Conservation (phyloP, 1,140 invertebrate genomes). For the Drosophila prosaltans region DNA sequence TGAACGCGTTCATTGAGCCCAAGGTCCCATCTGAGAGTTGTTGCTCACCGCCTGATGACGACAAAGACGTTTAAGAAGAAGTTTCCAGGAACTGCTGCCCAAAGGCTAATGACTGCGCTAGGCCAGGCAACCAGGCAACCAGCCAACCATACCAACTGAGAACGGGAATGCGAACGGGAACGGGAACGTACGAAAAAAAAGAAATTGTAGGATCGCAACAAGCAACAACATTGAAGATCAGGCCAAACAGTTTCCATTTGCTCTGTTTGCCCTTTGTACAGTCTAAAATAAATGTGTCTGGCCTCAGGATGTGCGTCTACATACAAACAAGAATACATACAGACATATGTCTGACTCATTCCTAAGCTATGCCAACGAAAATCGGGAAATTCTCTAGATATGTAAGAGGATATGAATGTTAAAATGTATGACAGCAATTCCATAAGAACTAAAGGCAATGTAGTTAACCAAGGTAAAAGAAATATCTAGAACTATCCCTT, state of each 20-base stretch:
- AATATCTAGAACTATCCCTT: too few relatives aligned
- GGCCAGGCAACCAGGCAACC: neutral
- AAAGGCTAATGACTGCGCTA: conserved; percentile 70
- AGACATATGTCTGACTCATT: neutral
- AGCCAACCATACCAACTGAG: neutral
- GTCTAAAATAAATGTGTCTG: conserved; percentile 9
- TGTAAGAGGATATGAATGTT: too few relatives aligned
- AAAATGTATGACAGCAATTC: too few relatives aligned
- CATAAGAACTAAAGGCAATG: too few relatives aligned
- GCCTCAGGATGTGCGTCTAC: neutral
- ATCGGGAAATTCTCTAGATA: neutral
- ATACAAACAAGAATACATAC: neutral
- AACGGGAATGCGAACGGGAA: conserved; percentile 12
- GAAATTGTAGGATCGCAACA: neutral
- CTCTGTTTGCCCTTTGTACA: conserved; percentile 1
- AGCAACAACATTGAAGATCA: neutral
- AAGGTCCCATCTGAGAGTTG: conserved; percentile 16
- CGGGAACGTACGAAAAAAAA: neutral
- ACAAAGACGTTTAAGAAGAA: conserved; percentile 30
- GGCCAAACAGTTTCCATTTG: conserved; percentile 6
- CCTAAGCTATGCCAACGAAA: neutral
- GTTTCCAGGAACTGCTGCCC: conserved; percentile 70
- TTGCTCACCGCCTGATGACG: neutral
- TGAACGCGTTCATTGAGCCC: conserved; percentile 61
- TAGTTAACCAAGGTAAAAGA: too few relatives aligned